Evolutionary conservation across 2,888 invertebrate species (phyloP).

Genomic region (Gymnoscelis rufifasciata): DNA sequence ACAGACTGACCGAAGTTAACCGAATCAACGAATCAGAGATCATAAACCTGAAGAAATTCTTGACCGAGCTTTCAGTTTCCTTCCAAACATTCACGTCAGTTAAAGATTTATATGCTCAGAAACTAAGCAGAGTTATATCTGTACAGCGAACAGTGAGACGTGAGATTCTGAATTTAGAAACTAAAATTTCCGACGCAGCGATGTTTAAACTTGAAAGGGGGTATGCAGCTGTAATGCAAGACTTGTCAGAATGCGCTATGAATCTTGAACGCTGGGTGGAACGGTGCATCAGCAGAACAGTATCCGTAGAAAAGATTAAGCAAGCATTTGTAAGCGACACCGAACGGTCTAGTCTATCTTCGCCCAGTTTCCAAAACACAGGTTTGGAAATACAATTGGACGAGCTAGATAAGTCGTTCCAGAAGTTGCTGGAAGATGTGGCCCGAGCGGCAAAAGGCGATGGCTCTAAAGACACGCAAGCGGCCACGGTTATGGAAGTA

Average conservation of each 20-base stretch:
- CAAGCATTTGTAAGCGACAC: conserved; percentile 56
- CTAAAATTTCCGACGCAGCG: conserved; percentile 42
- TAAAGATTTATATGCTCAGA: conserved; percentile 62
- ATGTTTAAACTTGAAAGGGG: conserved; percentile 61
- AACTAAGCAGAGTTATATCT: conserved; percentile 56
- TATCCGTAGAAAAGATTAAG: conserved; percentile 62
- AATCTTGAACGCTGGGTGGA: conserved; percentile 67
- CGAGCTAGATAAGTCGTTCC: conserved; percentile 64
- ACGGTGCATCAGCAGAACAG: conserved; percentile 48
- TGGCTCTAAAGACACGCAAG: conserved; percentile 46
- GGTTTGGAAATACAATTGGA: conserved; percentile 61
- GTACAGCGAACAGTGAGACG: conserved; percentile 63
- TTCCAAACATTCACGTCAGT: conserved; percentile 61
- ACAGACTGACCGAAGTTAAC: conserved; percentile 59
- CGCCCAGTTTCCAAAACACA: conserved; percentile 54
- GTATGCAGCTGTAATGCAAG: conserved; percentile 64
- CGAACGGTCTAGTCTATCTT: conserved; percentile 46
- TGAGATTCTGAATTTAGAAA: conserved; percentile 59
- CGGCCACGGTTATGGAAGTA: conserved; percentile 72
- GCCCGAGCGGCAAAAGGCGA: conserved; percentile 49
- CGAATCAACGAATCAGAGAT: conserved; percentile 66
- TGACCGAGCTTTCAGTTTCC: conserved; percentile 61
- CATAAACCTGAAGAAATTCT: conserved; percentile 60
- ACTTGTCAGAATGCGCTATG: conserved; percentile 59
- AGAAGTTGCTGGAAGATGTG: conserved; percentile 58